A percentile compares a stretch with the other conserved stretches of the same genome.
These are phyloP conservation scores for Pangasianodon hypophthalmus DNA, from an alignment of 2,113 vertebrate species.

Conservation along the genomic window DNA sequence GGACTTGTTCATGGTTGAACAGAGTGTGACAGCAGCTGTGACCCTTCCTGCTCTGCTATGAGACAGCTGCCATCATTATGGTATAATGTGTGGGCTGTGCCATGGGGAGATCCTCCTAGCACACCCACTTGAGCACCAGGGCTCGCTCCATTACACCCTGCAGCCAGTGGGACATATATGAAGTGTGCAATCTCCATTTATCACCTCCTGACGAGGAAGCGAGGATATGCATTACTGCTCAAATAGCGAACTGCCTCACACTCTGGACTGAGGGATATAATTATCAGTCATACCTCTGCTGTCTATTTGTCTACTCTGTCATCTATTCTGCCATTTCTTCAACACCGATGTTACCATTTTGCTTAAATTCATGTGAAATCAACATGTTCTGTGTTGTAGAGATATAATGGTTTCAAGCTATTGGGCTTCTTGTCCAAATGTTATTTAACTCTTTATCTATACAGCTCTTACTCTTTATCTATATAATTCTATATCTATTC, in stretches of 20 bases:
- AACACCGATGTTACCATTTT: neutral
- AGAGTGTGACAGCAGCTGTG: slow-evolving; percentile 3
- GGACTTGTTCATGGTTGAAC: slow-evolving; percentile 5
- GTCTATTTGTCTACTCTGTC: neutral
- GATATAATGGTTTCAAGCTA: neutral
- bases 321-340: neutral
- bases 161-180: slow-evolving; percentile 8
- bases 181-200: slow-evolving; percentile 37
- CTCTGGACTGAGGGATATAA: slow-evolving; percentile 1
- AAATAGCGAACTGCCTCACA: neutral
- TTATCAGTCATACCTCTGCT: slow-evolving; percentile 6
- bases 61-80: slow-evolving; percentile 25
- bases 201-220: slow-evolving; percentile 26
- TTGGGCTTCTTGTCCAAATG: neutral
- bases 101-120: slow-evolving; percentile 6
- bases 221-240: slow-evolving; percentile 20
- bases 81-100: slow-evolving; percentile 24
- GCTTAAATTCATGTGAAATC: neutral
- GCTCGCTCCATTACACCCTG: slow-evolving; percentile 18
- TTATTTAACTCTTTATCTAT: neutral
- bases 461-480: no score
- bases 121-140: slow-evolving; percentile 22
- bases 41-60: neutral
- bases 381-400: neutral
- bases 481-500: no score